Base-by-base conservation (phyloP, 2,888 invertebrate genomes). In the Zonitis immaculata region DNA sequence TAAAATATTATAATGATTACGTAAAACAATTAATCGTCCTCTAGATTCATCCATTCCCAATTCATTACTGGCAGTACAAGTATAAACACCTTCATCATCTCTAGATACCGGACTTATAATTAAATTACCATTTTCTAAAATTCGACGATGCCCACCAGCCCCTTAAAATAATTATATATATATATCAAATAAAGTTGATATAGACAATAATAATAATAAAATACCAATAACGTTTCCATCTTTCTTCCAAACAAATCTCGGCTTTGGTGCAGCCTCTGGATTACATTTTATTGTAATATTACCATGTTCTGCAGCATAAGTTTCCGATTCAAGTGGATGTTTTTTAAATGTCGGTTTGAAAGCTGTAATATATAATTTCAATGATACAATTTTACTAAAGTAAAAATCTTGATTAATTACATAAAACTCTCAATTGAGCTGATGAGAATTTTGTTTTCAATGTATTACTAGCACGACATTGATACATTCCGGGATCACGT, bases 231-330 rank as follows among this genome's bases (percentile, higher is more conserved):
- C 80, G 65, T 87, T 85, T 6, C 88, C 89, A 76, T 95, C 89
- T 71, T 93, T 92, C 66, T 88, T 90, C 96, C 96, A 97, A 30
- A 85, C 82, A 69, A 92, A 92, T 61, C 86, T 84, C 0, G 95
- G 94, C 64, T 83, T 83, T 0, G 97, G 96, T 0, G 96, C 95
- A 11, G 95, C 95, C 77, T 97, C 96, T 0, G 96, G 96, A 70
- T 89, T 87, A 71, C 96, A 97, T 49, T 84, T 82, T 49, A 97
- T 87, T 0, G 95, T 95, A 0, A 91, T 89, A 73, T 95, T 95
- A 11, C 94, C 92, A 60, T 88, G 88, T 73, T 93, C 89, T 1
- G 92, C 92, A 0, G 94, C 95, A 73, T 93, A 95, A 4, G 91
- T 91, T 77, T 94, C 94, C 0, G 89, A 82, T 72, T 94, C 91